Base-by-base conservation (phyloP, 1,140 invertebrate genomes). In the Anadara kagoshimensis region DNA sequence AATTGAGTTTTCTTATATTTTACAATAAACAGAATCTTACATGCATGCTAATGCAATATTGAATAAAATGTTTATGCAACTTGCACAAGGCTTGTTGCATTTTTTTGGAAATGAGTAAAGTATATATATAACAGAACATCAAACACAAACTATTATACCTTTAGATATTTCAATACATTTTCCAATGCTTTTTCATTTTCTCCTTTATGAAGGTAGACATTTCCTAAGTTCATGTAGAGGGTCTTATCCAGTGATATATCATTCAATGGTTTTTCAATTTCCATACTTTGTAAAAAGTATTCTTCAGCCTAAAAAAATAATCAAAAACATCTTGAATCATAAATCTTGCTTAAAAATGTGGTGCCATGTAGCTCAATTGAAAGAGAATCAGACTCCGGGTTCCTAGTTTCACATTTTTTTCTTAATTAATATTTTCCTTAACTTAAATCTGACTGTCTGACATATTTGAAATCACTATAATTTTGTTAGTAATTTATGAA, bases 141-240 rank as follows among this genome's bases (percentile, higher is more conserved):
- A 49, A 11, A 49, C 10, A 10, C 10, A 49, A 49, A 11, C 18
- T 10, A 49, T 49, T 49, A 18, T 49, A 49, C 18, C 18, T 49
- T 18, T 49, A 49, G 10, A 49, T 49, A 11, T 14, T 62, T 16
- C 36, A 62, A 20, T 16, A 16, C 18, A 20, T 64, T 49, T 26
- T 64, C 29, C 45, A 64, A 29, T 14, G 44, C 47, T 14, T 64
- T 36, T 29, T 64, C 62, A 51, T 64, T 49, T 16, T 14, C 24
- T 8, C 22, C 24, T 36, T 16, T 12, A 16, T 64, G 22, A 16
- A 51, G 14, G 26, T 24, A 51, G 1, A 64, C 0, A 14, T 49
- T 24, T 22, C 62, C 45, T 0, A 64, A 45, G n/a, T 64, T 64
- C 26, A n/a, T 16, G 18, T 43, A 61, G 11, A 20, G 18, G 20